Evolutionary conservation across 37 sponge, comb jelly and placozoan genomes (phyloP), one percentile per base, ranked within the genome.

Genomic region (Cladorhizidae sp.): DNA sequence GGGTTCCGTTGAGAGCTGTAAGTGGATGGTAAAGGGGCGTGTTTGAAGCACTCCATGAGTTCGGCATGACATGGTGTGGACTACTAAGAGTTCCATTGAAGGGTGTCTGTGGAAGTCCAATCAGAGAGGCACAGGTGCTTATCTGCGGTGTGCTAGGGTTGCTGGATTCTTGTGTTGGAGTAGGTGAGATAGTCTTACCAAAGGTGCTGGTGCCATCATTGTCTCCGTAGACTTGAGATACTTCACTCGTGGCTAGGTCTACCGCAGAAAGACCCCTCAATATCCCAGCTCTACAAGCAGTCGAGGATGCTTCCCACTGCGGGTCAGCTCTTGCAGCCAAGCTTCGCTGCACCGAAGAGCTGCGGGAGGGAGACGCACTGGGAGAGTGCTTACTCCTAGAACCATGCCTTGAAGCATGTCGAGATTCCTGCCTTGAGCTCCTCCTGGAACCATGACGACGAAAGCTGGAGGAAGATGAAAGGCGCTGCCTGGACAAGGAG

Each of bases 121-220:
- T n/a, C n/a, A n/a, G n/a, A n/a, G n/a, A n/a, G n/a, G n/a, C n/a
- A n/a, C n/a, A n/a, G n/a, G n/a, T n/a, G n/a, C n/a, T n/a, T n/a
- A n/a, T n/a, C n/a, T n/a, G n/a, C n/a, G n/a, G n/a, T n/a, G 17
- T 61, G 59, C 6, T 5, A 58, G 59, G 59, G 67, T 15, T 32
- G 31, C 67, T 65, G 3, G 9, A 9, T 5, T 5, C 5, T 45
- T 45, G 49, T 12, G 49, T 11, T 35, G 68, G 38, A 31, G 54
- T 40, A 21, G 72, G 55, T 1, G 74, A 17, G 35, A 15, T 37
- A 35, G 58, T 62, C 14, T 15, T 50, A 6, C 74, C 74, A 59
- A 82, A 82, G 51, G 74, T 82, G 25, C 74, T 82, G 59, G 83
- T 82, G 25, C 54, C 74, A 25, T 73, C 65, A 18, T 55, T 65